A percentile compares a stretch with the other conserved stretches of the same genome.
Conservation (phyloP, 1,140 invertebrate species). For the Penaeus chinensis region DNA sequence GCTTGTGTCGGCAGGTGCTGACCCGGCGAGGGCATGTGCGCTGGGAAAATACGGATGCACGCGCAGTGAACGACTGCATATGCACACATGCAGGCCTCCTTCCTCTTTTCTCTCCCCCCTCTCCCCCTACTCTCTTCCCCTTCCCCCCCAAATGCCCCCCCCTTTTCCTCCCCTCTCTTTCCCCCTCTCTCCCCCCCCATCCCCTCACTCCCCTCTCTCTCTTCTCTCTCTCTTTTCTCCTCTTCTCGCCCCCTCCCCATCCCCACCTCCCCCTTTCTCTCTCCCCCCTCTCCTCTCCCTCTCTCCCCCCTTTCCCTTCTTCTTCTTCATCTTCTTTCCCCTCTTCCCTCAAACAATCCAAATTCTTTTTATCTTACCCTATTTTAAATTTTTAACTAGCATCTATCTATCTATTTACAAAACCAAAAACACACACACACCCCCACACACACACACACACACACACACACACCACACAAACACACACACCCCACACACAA, state of each 20-base stretch:
- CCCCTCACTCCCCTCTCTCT: not conserved
- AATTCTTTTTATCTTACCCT: no score
- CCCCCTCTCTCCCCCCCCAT: not conserved
- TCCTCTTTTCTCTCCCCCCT: not conserved
- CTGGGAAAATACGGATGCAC: conserved; percentile 1
- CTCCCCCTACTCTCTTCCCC: conserved; percentile 24
- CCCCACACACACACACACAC: no score
- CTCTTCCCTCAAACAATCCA: no score
- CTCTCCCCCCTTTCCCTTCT: not conserved
- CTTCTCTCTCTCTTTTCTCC: not conserved
- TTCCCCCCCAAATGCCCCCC: no score
- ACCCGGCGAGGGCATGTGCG: not conserved
- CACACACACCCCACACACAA: no score
- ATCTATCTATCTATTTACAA: no score
- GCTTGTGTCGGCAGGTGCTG: no score
- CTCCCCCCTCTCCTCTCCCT: no score
- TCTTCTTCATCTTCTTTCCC: not conserved
- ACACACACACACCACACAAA: no score
- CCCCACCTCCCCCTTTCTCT: no score
- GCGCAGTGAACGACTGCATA: not conserved
- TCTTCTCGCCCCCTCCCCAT: not conserved
- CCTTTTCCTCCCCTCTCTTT: conserved; percentile 1
- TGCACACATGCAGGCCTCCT: not conserved
- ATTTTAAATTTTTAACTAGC: no score
- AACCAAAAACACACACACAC: no score